These are phyloP conservation scores for Danionella dracula DNA, from an alignment of 2,797 vertebrate genomes.

Conservation along the genomic window DNA sequence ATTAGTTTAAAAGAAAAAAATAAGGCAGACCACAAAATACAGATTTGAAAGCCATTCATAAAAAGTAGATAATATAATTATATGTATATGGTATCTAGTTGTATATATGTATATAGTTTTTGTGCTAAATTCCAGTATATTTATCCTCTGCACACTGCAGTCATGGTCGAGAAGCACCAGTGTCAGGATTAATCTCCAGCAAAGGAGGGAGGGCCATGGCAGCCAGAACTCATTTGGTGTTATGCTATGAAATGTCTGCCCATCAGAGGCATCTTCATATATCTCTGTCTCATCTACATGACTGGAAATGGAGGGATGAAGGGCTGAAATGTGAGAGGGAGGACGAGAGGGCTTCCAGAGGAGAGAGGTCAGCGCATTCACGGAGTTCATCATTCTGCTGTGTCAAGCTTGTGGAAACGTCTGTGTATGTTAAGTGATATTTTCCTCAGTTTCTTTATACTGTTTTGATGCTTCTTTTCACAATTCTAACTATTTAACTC, in stretches of 20 bases:
- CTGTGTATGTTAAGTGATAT: neutral
- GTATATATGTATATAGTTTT: too few relatives aligned
- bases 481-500: too few relatives aligned
- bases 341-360: constrained; percentile 50
- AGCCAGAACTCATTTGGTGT: constrained; percentile 62
- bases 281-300: constrained; percentile 73
- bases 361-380: constrained; percentile 64
- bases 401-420: constrained; percentile 51
- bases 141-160: too few relatives aligned
- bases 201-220: constrained; percentile 50
- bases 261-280: constrained; percentile 64
- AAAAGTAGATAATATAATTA: too few relatives aligned
- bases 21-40: too few relatives aligned
- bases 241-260: constrained; percentile 48
- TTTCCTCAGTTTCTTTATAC: neutral
- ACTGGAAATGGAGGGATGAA: constrained; percentile 41
- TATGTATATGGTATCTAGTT: too few relatives aligned
- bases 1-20: too few relatives aligned
- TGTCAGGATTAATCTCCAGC: constrained; percentile 59
- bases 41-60: too few relatives aligned
- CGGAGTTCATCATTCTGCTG: constrained; percentile 65
- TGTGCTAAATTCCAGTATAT: too few relatives aligned
- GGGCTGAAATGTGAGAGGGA: constrained; percentile 29
- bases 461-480: too few relatives aligned
- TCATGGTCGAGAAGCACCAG: constrained; percentile 44